Evolutionary conservation across 2,113 vertebrate species (phyloP), one percentile per base, ranked within the genome.

Genomic region (Hassar affinis): DNA sequence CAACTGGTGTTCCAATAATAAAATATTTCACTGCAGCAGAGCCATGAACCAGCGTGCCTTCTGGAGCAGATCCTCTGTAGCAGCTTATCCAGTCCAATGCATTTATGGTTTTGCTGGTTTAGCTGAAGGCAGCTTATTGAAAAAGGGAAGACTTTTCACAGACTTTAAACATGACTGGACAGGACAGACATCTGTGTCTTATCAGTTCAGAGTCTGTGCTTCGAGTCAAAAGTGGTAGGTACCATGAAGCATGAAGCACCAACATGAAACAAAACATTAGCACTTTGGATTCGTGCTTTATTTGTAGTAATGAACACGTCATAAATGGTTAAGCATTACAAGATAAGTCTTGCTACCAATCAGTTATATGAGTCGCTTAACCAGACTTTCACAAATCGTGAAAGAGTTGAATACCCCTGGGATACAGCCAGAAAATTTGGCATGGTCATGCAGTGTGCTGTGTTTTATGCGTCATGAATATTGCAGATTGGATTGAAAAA

Each of bases 21-120:
- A 51, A 68, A 49, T 79, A 81, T 75, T 83, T 27, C 56, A 49
- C n/a, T 52, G 47, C 30, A 71, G 35, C 49, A 85, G 35, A 72
- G 49, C 56, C 62, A 25, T 57, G 33, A 57, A 49, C 42, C 64
- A 20, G 18, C 8, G 14, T 45, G 18, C 2, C 47, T 30, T 74
- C 71, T 74, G 69, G 1, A 71, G 10, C 12, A 64, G 17, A 71
- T 25, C 68, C 8, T 42, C 22, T 49, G 45, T 49, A 49, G 45
- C 6, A 17, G 7, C 38, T 5, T 25, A 6, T 25, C 38, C 22
- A 69, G 22, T 69, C 38, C 42, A 10, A 45, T 7, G 7, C 35
- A 68, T 35, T 68, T 20, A 10, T 45, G n/a, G 38, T 42, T 42
- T 74, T 30, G 33, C 5, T 35, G 52, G 2, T 54, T 18, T 35